phyloP scores from a whole-genome alignment of 2,888 invertebrate species.

The Hirtodrosophila histrioides region DNA sequence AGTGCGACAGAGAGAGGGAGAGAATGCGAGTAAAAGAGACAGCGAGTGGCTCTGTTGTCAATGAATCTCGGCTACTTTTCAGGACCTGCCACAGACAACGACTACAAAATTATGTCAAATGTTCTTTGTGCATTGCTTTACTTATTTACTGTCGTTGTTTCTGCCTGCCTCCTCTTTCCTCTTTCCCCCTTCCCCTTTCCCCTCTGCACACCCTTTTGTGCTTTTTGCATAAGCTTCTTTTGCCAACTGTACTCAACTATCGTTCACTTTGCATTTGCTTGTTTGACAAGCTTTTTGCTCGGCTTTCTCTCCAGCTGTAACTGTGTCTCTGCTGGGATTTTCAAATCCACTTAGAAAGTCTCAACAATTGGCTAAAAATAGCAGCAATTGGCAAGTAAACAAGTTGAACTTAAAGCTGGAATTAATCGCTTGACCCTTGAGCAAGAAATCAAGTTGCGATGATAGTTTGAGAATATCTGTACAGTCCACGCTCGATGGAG shows the following conservation, averaged over 20 bases:
- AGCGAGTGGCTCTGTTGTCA: constrained; percentile 15
- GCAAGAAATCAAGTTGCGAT: too few relatives aligned
- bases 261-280: constrained; percentile 38
- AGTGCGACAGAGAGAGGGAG: background rate
- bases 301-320: background rate
- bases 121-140: constrained; percentile 46
- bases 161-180: background rate
- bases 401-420: constrained; percentile 11
- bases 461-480: background rate
- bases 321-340: constrained; percentile 12
- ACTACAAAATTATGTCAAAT: constrained; percentile 67
- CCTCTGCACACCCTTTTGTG: background rate
- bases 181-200: too few relatives aligned
- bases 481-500: too few relatives aligned
- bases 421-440: background rate
- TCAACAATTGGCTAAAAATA: constrained; percentile 10
- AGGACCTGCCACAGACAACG: constrained; percentile 34
- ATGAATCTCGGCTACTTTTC: constrained; percentile 44
- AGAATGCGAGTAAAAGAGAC: background rate
- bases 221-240: constrained; percentile 23
- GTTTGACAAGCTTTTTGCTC: constrained; percentile 35
- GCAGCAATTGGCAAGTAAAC: constrained; percentile 8
- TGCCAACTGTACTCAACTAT: constrained; percentile 31
- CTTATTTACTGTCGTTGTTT: constrained; percentile 37
- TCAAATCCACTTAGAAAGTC: constrained; percentile 42